Evolutionary conservation across 2,113 vertebrate species (phyloP).

Genomic region (Hepsetus odoe): DNA sequence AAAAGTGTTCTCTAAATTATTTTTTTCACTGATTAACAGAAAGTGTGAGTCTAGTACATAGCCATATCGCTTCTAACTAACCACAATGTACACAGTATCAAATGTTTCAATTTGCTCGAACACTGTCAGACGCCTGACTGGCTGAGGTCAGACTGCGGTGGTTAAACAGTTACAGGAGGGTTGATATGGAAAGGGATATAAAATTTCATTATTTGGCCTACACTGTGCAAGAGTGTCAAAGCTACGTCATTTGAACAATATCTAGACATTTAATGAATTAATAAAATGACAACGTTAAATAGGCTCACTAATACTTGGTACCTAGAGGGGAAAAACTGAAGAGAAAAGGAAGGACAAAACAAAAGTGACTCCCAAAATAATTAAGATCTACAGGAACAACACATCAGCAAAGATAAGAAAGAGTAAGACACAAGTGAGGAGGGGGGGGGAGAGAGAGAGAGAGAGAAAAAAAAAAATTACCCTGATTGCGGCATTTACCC

Average conservation of each 20-base stretch:
- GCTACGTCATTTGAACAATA: neutral
- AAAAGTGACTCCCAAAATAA: neutral
- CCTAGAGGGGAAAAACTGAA: neutral
- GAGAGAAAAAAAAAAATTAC: neutral
- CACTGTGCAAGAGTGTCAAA: neutral
- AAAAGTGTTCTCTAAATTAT: too few relatives aligned
- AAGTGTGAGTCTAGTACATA: too few relatives aligned
- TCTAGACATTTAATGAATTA: neutral
- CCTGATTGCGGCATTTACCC: slow-evolving; percentile 10
- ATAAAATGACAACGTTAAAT: neutral
- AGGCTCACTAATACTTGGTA: neutral
- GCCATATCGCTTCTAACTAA: neutral
- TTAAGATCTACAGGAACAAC: neutral
- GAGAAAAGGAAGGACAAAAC: neutral
- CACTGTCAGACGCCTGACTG: neutral
- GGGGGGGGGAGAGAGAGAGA: neutral
- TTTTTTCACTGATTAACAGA: too few relatives aligned
- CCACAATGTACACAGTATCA: neutral
- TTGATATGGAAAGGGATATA: neutral
- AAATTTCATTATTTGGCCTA: neutral
- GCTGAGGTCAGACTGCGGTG: neutral
- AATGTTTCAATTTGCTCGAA: neutral
- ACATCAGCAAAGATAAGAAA: neutral
- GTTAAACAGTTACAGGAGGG: neutral
- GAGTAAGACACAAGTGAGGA: too few relatives aligned